phyloP scores from a whole-genome alignment of 2,888 invertebrate genomes.

The Eupsilia transversa region DNA sequence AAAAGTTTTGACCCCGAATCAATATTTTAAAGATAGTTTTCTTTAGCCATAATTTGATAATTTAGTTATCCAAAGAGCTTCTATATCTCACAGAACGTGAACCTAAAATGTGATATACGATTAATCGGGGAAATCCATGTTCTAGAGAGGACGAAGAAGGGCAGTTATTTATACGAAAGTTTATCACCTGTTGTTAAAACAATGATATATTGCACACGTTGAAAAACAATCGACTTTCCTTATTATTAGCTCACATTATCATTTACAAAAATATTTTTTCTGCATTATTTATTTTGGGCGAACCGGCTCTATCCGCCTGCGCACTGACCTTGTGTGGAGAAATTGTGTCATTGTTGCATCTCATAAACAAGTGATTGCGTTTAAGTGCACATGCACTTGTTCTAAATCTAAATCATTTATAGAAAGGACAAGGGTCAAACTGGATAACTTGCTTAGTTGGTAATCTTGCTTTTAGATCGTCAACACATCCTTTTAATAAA shows the following conservation, averaged over 20 bases:
- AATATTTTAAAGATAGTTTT: conserved; percentile 3
- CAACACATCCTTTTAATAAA: no score
- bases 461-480: background rate
- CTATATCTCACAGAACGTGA: background rate
- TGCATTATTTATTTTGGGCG: conserved; percentile 4
- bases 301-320: background rate
- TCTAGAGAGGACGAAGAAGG: conserved; percentile 1
- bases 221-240: conserved; percentile 36
- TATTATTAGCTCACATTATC: conserved; percentile 43
- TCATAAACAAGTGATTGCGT: background rate
- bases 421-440: background rate
- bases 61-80: background rate
- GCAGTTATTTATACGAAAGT: conserved; percentile 11
- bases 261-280: conserved; percentile 47
- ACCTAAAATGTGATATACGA: background rate
- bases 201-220: conserved; percentile 2
- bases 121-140: background rate
- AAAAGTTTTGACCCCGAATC: background rate
- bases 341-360: conserved; percentile 46
- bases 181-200: conserved; percentile 13
- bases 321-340: conserved; percentile 45
- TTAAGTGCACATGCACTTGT: conserved; percentile 6
- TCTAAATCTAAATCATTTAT: conserved; percentile 7
- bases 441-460: background rate
- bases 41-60: background rate